Base-by-base conservation (phyloP, 2,113 vertebrate genomes). In the Puntigrus tetrazona region DNA sequence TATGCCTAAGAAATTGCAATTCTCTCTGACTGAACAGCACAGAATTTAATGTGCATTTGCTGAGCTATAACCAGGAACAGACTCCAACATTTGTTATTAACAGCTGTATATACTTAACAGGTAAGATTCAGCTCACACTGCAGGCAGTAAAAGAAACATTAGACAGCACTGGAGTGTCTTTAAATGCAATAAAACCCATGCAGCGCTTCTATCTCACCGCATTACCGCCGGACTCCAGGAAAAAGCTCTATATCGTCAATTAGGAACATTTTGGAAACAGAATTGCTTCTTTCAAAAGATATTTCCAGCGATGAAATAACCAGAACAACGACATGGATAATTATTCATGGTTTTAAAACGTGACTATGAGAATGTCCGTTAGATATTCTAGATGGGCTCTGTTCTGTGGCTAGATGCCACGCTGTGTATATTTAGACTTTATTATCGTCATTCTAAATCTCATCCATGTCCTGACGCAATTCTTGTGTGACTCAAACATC, bases 31-130 rank as follows among this genome's bases (percentile, higher is more conserved):
- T 87, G 85, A 89, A 90, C 88, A 89, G 86, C 74, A 88, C 85
- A 88, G 57, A 84, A 84, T 73, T 22, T 29, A 55, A 75, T 86
- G 89, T 91, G 89, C 91, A 86, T 86, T 90, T 84, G 80, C 81
- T 80, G 87, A 92, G 88, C 92, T 90, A 92, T 90, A 81, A 31
- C 87, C 84, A 18, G 50, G 87, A 86, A 86, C 73, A 86, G 80
- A 83, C 82, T 83, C 86, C 87, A 89, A 85, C 85, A 91, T 91
- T 88, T 87, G 59, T 87, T 83, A 87, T 88, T 85, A 84, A 43
- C 55, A 77, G 85, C 83, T 78, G 67, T 87, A 82, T 85, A 86
- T 82, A 92, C 88, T 86, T 89, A 89, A 91, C 87, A 83, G 65
- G 31, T 67, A 77, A 89, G 92, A 91, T 90, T 88, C 88, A 73